Base-by-base conservation (phyloP, 2,888 invertebrate species). In the Aleiodes leptofemur region DNA sequence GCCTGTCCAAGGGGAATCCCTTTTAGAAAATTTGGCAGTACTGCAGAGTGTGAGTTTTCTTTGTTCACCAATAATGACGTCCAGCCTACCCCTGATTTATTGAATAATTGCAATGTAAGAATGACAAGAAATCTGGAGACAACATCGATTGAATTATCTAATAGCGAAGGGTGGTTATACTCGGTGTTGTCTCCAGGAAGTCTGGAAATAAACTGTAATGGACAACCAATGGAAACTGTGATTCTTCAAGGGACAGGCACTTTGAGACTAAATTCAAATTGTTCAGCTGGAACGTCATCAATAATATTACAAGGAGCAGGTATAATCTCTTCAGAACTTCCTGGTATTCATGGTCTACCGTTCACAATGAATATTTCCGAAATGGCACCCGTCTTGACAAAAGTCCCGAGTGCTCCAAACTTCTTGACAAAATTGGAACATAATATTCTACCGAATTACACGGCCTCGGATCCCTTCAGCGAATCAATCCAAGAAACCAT, bases 401-500 rank as follows among this genome's bases (percentile, higher is more conserved):
- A 13, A 11, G 31, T 29, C 3, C 34, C 34, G 3, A 34, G 11
- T 31, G 34, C 13, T 5, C 13, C 34, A 0, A 31, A 34, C 4
- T 13, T 14, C 13, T 29, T 59, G 4, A 59, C 34, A 13, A 13
- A 31, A 34, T 34, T 34, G 7, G 38, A 59, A 38, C 59, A 59
- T 6, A 16, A 59, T 38, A 31, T 59, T 29, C 7, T 59, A 11
- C 38, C 59, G 7, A 29, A 16, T 23, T 13, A 57, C 4, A 29
- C 14, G 0, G 9, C 14, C 0, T 29, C 55, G 0, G 16, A 16
- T 16, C 8, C 8, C 8, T 59, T 59, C 13, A 29, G 34, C n/a
- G 59, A 59, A 29, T 59, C 59, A 6, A 34, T 59, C n/a, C 59
- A 59, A n/a, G 31, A 59, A 13, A 59, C 59, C 34, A 59, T 59